Conservation (phyloP, 2,888 invertebrate genomes). For the Autographa pulchrina region DNA sequence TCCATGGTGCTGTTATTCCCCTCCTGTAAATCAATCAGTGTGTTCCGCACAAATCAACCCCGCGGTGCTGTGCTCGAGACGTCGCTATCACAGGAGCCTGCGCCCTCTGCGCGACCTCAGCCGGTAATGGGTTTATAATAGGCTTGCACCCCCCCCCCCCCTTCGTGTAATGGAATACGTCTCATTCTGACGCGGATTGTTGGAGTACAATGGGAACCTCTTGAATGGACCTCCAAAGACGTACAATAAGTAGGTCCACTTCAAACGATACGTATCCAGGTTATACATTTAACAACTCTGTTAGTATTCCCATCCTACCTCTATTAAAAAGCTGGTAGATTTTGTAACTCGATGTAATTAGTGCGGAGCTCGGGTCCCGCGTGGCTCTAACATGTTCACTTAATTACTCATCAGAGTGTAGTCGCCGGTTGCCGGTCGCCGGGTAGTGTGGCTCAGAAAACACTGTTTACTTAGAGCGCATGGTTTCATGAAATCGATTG, state of each 20-base stretch:
- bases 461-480: neutral
- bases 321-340: no score
- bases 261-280: neutral
- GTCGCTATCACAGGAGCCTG: constrained; percentile 31
- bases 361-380: neutral
- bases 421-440: neutral
- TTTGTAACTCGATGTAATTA: neutral
- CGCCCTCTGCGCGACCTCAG: constrained; percentile 31
- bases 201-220: constrained; percentile 6
- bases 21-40: neutral
- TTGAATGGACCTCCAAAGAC: neutral
- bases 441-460: neutral
- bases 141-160: constrained; percentile 13
- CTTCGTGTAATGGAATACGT: constrained; percentile 38
- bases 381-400: neutral
- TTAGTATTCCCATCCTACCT: neutral
- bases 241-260: neutral
- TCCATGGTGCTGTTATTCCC: neutral
- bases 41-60: neutral
- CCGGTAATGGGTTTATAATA: constrained; percentile 61
- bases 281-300: neutral
- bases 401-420: neutral
- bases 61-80: constrained; percentile 14
- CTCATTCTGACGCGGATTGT: constrained; percentile 35
- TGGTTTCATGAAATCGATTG: no score